Base-by-base conservation (phyloP, 1,140 invertebrate genomes). In the Batillaria attramentaria region DNA sequence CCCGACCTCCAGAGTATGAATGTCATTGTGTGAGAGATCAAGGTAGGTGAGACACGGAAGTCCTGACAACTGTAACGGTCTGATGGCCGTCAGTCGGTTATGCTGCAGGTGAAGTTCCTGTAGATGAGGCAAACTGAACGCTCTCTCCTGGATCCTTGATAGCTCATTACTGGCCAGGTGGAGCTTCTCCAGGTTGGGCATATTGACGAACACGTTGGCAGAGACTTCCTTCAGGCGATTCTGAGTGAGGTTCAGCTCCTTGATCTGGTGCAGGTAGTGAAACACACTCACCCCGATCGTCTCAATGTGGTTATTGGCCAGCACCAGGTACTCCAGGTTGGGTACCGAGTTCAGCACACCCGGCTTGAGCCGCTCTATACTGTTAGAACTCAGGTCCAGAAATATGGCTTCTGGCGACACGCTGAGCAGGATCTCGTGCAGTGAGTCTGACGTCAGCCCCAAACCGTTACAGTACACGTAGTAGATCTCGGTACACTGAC, bases 401-500 rank as follows among this genome's bases (percentile, higher is more conserved):
- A 84, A 80, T 18, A 77, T 78, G 0, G 79, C 79, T 16, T 72
- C 68, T 28, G 39, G n/a, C 18, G 82, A 69, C 24, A 83, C 75
- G n/a, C n/a, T 31, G 20, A 28, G n/a, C 4, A 84, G 3, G 20
- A 84, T 41, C 1, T 66, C 43, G 1, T 5, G 24, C 18, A 85
- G 20, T 0, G 77, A 35, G 24, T 57, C 42, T 31, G 76, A 76
- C 6, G 35, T 72, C 16, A 85, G 39, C 1, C 72, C 41, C 1
- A 60, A 24, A 20, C 72, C 77, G 39, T 82, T 77, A 72, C 84
- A 85, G 66, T 85, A 85, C 0, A 83, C 81, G 68, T 81, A 85
- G 50, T 84, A 84, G 39, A 78, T 57, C 42, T 72, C 35, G 13
- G 78, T 57, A 78, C 84, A 85, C 37, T 72, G 74, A 66, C 84